Conservation (phyloP, 2,888 invertebrate species). For the Lypha dubia region DNA sequence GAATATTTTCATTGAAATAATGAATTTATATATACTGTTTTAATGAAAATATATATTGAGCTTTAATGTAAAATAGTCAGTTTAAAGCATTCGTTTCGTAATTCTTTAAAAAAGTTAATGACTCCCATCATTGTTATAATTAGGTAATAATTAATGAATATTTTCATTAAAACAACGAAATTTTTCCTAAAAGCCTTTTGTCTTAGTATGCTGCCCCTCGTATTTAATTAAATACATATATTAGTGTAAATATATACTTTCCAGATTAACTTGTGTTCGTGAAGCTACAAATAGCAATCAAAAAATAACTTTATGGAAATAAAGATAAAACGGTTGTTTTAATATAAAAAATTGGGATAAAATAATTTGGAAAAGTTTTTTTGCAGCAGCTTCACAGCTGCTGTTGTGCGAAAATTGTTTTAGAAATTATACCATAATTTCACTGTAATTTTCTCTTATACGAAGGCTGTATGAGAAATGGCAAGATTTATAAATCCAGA, state of each 20-base stretch:
- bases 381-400: slow-evolving; percentile 66
- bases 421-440: slow-evolving; percentile 68
- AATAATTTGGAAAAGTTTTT: slow-evolving; percentile 56
- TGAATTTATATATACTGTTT: too few relatives aligned
- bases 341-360: slow-evolving; percentile 21
- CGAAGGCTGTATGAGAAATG: not conserved
- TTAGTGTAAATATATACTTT: not conserved
- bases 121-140: too few relatives aligned
- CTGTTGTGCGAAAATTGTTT: slow-evolving; percentile 67
- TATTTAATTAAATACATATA: not conserved
- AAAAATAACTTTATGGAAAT: slow-evolving; percentile 27
- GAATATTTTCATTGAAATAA: too few relatives aligned
- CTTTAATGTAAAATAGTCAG: too few relatives aligned
- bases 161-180: too few relatives aligned
- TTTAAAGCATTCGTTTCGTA: too few relatives aligned
- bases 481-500: too few relatives aligned
- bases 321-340: slow-evolving; percentile 54
- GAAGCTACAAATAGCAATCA: slow-evolving; percentile 14
- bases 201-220: not conserved
- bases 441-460: slow-evolving; percentile 49
- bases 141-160: too few relatives aligned
- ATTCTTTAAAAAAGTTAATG: too few relatives aligned
- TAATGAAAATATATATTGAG: too few relatives aligned
- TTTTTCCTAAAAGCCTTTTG: too few relatives aligned
- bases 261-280: slow-evolving; percentile 42